Evolutionary conservation across 2,888 invertebrate genomes (phyloP), one percentile per base, ranked within the genome.

Genomic region (Copidosoma aretas): DNA sequence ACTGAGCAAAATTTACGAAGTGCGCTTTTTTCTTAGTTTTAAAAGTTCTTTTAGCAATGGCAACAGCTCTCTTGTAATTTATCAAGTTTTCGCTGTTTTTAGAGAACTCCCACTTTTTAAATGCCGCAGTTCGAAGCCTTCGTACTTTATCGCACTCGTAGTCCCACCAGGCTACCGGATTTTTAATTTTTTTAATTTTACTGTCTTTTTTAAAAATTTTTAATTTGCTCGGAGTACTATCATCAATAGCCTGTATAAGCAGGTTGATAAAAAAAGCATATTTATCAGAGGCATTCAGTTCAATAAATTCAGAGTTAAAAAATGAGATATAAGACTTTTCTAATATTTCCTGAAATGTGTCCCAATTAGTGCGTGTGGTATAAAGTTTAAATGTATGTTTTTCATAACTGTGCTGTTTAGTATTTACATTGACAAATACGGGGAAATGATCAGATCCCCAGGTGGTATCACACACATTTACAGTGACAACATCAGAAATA

Each of bases 121-220:
- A 68, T 5, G 66, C 60, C 1, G 65, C 63, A 17, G 32, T 63
- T 22, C 68, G 59, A 12, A 64, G 32, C 32, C 71, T 54, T 59
- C 66, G 67, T 1, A 58, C 53, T 49, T 51, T 62, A 21, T 64
- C 57, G 53, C 71, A 70, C 21, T 70, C 68, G 1, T 59, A 59
- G 24, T 73, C 69, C 68, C 71, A 71, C 70, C 73, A 70, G 17
- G 46, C 49, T 0, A 65, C 70, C 14, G 71, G 70, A 17, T 73
- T 71, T 32, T 32, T 32, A 5, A 32, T 8, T 32, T 32, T 32
- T 5, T 24, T 61, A 58, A 10, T 51, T 19, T 53, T 60, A 64
- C n/a, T n/a, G n/a, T 58, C 32, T 39, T 14, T n/a, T 67, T 68
- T 19, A 32, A 22, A 39, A 41, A 14, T 46, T 24, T 52, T 2